Conservation (phyloP, 2,888 invertebrate species). For the Cataglyphis albicans region DNA sequence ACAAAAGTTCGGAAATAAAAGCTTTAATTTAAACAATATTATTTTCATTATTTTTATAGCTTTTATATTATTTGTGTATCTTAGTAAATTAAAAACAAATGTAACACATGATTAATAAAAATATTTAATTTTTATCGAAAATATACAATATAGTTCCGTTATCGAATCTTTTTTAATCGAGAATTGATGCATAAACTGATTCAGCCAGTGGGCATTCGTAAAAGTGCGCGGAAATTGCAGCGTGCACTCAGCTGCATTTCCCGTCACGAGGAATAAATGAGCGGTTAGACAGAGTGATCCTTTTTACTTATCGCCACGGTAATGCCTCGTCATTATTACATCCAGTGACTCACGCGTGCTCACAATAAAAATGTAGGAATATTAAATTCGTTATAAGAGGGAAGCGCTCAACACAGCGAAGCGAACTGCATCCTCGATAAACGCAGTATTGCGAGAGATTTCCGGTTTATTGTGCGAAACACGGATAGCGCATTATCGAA, state of each 20-base stretch:
- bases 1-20: neutral
- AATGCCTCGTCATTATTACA: conserved; percentile 44
- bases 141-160: conserved; percentile 53
- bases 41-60: neutral
- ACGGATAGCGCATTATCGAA: neutral
- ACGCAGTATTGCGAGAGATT: conserved; percentile 20
- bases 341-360: conserved; percentile 16
- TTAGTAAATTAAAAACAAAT: neutral
- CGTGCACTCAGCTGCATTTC: conserved; percentile 47
- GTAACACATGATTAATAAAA: neutral
- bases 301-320: conserved; percentile 47
- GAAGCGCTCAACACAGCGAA: neutral
- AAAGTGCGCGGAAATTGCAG: conserved; percentile 55
- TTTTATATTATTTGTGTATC: neutral
- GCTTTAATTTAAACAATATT: neutral
- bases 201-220: conserved; percentile 23
- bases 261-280: conserved; percentile 29
- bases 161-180: conserved; percentile 58
- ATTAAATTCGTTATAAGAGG: conserved; percentile 3
- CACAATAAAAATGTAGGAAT: conserved; percentile 13
- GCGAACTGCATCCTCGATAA: conserved; percentile 17
- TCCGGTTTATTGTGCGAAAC: conserved; percentile 44
- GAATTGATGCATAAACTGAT: conserved; percentile 56
- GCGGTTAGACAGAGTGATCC: conserved; percentile 32
- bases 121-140: conserved; percentile 35